Base-by-base conservation (phyloP, 2,888 invertebrate species). In the Crematogaster levior region DNA sequence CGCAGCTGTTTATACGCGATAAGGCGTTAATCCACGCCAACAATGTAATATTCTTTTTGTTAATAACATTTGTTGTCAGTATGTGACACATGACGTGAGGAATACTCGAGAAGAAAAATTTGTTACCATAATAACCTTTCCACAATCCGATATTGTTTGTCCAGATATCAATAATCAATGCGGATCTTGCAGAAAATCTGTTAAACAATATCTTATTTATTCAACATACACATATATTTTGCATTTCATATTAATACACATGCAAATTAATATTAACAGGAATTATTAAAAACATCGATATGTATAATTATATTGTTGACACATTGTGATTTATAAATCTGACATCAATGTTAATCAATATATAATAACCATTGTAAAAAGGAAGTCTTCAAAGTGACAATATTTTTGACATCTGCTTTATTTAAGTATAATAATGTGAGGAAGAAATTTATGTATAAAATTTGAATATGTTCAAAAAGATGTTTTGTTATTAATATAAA, bases 1-100 rank as follows among this genome's bases (percentile, higher is more conserved):
- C 60, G 53, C 87, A 82, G 80, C 85, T 87, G 89, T 84, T 81
- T 83, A 83, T 61, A 51, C 58, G 18, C 82, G 83, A 89, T 84
- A 84, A 85, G 61, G 43, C 63, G 46, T 43, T 82, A 75, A 84
- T 48, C 70, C 65, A 56, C 74, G 21, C 53, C 73, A 61, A 51
- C 53, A 65, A 46, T 70, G 27, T 43, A 21, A 43, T 46, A 60
- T 74, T 79, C 53, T 75, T 68, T 63, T 58, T 74, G 58, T 82
- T 61, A 75, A 79, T 46, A 43, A 61, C 80, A 79, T 79, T 80
- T 66, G 34, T 27, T 9, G 9, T 43, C 58, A 75, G 82, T 61
- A 56, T 72, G 58, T 46, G 27, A 34, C 12, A 43, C 4, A 24
- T 27, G 53, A 65, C 27, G 15, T 21, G 9, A n/a, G 40, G 21